Percentiles rank a stretch among this genome's conserved stretches.
phyloP scores from a whole-genome alignment of 2,113 vertebrate species.

The Dicrurus megarhynchus region DNA sequence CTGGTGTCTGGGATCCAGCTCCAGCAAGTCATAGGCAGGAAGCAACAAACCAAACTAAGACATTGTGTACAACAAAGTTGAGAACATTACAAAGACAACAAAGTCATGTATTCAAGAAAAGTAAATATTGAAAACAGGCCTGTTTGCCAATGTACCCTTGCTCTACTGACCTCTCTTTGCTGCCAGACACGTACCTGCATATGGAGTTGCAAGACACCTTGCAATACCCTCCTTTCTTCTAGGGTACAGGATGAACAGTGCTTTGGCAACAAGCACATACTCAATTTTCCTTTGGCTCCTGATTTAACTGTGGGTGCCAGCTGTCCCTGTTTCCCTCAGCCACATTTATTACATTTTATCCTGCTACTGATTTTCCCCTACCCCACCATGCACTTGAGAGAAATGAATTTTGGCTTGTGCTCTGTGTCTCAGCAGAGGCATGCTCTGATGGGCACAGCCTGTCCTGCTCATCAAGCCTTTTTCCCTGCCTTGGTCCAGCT shows the following conservation, averaged over 20 bases:
- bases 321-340: background rate
- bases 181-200: background rate
- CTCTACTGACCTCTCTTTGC: background rate
- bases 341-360: background rate
- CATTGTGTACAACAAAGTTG: constrained; percentile 26
- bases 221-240: background rate
- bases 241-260: background rate
- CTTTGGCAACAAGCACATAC: background rate
- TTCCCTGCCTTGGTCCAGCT: background rate
- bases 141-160: background rate
- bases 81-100: constrained; percentile 14
- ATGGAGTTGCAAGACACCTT: background rate
- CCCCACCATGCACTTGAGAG: background rate
- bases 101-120: constrained; percentile 10
- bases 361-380: background rate
- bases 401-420: background rate
- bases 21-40: constrained; percentile 17
- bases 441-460: background rate
- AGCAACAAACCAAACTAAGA: constrained; percentile 42
- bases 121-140: background rate
- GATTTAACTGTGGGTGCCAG: background rate
- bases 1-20: background rate
- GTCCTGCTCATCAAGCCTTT: background rate
- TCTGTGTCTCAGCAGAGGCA: background rate
- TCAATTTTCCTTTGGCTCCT: background rate